These are phyloP conservation scores for Athene cunicularia DNA, from an alignment of 2,113 vertebrate genomes.

Conservation along the genomic window DNA sequence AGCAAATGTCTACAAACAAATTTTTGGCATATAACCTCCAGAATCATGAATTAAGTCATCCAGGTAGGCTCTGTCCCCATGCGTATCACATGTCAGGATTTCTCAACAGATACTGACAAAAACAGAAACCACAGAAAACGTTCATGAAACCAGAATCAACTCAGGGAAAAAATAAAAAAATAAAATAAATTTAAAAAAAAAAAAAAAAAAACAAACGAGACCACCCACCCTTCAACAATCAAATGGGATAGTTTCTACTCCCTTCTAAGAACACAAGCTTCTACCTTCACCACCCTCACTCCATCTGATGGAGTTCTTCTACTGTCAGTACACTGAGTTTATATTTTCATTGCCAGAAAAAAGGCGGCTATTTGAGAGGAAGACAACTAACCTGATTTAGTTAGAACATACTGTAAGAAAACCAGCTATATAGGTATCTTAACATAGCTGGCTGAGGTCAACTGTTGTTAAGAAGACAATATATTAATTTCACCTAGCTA, in stretches of 20 bases:
- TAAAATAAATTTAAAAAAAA: not conserved
- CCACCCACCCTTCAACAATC: not conserved
- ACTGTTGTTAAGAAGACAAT: not conserved
- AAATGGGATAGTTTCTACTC: not conserved
- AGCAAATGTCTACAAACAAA: not conserved
- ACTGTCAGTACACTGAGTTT: not conserved
- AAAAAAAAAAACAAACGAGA: not conserved
- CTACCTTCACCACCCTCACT: not conserved
- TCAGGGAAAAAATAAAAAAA: fast-evolving
- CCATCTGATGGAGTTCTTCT: not conserved
- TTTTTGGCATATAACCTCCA: not conserved
- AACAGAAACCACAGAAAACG: not conserved
- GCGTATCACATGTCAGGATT: not conserved
- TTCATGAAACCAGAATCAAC: not conserved
- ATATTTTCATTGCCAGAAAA: not conserved
- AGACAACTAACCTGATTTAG: not conserved
- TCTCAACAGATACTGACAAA: not conserved
- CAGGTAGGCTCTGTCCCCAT: not conserved
- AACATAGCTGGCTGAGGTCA: not conserved
- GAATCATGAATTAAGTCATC: not conserved
- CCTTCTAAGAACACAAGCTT: not conserved
- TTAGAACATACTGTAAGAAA: not conserved
- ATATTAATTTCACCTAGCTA: not conserved
- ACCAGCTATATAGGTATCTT: not conserved
- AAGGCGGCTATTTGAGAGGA: not conserved